Percentiles rank a stretch among this genome's conserved stretches.
Conservation (phyloP, 2,888 invertebrate species). For the Eilema caniola region DNA sequence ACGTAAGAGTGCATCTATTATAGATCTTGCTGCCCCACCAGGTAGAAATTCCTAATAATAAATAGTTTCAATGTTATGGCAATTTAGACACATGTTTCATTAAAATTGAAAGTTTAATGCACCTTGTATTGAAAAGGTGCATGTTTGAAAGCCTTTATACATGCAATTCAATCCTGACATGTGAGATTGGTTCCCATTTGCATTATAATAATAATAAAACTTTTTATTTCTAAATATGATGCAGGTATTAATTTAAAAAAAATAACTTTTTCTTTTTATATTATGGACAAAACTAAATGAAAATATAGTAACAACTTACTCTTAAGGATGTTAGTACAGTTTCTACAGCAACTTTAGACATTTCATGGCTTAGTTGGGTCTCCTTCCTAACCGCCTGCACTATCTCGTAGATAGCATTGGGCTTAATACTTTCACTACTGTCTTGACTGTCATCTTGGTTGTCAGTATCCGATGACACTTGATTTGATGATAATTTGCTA, state of each 20-base stretch:
- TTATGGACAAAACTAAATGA: too few species aligned
- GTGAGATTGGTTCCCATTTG: too few species aligned
- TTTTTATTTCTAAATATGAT: too few species aligned
- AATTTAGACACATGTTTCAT: too few species aligned
- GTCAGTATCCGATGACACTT: conserved; percentile 80
- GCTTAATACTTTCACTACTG: conserved; percentile 81
- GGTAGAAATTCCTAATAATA: conserved; percentile 76
- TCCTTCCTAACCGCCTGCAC: conserved; percentile 93
- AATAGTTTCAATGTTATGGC: background rate
- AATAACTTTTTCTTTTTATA: too few species aligned
- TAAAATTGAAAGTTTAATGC: too few species aligned
- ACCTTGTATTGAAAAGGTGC: too few species aligned
- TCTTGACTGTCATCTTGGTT: conserved; percentile 83
- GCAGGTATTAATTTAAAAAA: too few species aligned
- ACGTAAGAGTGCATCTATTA: conserved; percentile 80
- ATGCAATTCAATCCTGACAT: too few species aligned
- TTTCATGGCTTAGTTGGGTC: conserved; percentile 94
- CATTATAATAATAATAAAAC: too few species aligned
- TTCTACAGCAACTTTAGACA: conserved; percentile 94
- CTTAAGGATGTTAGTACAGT: conserved; percentile 89
- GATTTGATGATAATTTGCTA: conserved; percentile 67
- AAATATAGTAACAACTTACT: conserved; percentile 58
- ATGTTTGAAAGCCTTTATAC: too few species aligned
- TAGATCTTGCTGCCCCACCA: conserved; percentile 80
- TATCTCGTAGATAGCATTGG: conserved; percentile 90